Evolutionary conservation across 2,797 vertebrate genomes (phyloP).

Genomic region (Tachyglossus aculeatus): DNA sequence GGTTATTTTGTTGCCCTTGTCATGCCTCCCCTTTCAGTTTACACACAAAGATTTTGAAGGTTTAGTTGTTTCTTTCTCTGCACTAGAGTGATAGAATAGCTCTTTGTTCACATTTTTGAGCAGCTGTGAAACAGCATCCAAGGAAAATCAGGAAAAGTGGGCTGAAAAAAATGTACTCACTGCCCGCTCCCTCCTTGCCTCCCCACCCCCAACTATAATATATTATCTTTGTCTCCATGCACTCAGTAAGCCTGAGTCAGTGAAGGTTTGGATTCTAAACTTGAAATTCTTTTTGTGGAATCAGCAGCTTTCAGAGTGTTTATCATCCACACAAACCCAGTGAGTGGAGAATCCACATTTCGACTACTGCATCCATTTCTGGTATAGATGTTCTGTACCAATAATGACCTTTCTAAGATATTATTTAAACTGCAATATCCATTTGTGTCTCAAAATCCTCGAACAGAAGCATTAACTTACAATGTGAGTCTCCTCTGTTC

Average conservation of each 20-base stretch:
- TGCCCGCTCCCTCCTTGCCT: too few relatives aligned
- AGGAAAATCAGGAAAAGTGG: constrained; percentile 29
- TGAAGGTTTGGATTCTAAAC: constrained; percentile 29
- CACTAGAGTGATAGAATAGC: constrained; percentile 8
- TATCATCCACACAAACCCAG: constrained; percentile 24
- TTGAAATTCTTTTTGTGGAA: constrained; percentile 25
- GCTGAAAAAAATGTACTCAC: constrained; percentile 35
- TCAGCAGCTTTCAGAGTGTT: constrained; percentile 37
- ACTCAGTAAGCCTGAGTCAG: constrained; percentile 43
- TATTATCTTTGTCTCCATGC: constrained; percentile 1
- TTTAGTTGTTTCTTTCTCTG: constrained; percentile 51
- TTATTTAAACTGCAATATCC: not conserved
- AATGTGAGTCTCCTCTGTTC: too few relatives aligned
- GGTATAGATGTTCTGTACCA: too few relatives aligned
- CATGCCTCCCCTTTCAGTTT: constrained; percentile 56
- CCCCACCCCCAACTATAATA: constrained; percentile 9
- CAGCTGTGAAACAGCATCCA: constrained; percentile 22
- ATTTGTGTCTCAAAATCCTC: not conserved
- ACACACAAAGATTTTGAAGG: constrained; percentile 41
- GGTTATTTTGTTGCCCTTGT: constrained; percentile 59
- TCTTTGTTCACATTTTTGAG: constrained; percentile 33
- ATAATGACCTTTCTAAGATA: constrained; percentile 12
- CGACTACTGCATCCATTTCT: constrained; percentile 14
- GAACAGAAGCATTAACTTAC: not conserved
- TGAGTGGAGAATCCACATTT: constrained; percentile 20